Conservation (phyloP, 1,140 invertebrate species). For the Cydia pomonella region DNA sequence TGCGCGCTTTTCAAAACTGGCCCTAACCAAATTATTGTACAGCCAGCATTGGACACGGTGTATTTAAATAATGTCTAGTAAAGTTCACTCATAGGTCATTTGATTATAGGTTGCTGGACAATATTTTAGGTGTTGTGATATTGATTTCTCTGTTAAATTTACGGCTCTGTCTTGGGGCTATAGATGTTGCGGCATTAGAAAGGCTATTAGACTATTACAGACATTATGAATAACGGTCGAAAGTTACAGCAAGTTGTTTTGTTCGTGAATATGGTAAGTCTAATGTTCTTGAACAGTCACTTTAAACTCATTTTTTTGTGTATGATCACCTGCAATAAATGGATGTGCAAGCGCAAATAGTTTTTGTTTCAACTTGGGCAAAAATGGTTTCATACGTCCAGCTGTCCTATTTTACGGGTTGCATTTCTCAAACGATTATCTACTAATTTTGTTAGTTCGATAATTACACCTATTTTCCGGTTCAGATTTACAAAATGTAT, state of each 20-base stretch:
- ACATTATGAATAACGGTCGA: constrained; percentile 37
- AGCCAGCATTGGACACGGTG: constrained; percentile 38
- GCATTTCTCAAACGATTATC: too few species aligned
- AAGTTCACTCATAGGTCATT: constrained; percentile 38
- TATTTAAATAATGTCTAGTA: not conserved
- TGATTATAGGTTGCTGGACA: constrained; percentile 57
- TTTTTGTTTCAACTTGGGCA: too few species aligned
- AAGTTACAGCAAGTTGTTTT: not conserved
- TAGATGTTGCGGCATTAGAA: constrained; percentile 45
- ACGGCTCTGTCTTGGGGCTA: constrained; percentile 43
- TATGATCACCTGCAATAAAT: too few species aligned
- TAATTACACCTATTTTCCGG: too few species aligned
- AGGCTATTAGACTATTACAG: constrained; percentile 53
- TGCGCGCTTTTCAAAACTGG: constrained; percentile 19
- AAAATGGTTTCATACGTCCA: too few species aligned
- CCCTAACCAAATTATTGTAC: not conserved
- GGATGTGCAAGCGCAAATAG: too few species aligned
- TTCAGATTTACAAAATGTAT: too few species aligned
- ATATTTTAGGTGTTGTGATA: constrained; percentile 60
- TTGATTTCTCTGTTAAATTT: constrained; percentile 61
- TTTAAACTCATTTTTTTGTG: too few species aligned
- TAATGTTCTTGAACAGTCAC: not conserved
- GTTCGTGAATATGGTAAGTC: not conserved
- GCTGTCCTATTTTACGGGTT: too few species aligned
- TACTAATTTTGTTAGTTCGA: too few species aligned